Base-by-base conservation (phyloP, 30 jellyfish, hydroid and myxozoan genomes). In the Chrysaora quinquecirrha region DNA sequence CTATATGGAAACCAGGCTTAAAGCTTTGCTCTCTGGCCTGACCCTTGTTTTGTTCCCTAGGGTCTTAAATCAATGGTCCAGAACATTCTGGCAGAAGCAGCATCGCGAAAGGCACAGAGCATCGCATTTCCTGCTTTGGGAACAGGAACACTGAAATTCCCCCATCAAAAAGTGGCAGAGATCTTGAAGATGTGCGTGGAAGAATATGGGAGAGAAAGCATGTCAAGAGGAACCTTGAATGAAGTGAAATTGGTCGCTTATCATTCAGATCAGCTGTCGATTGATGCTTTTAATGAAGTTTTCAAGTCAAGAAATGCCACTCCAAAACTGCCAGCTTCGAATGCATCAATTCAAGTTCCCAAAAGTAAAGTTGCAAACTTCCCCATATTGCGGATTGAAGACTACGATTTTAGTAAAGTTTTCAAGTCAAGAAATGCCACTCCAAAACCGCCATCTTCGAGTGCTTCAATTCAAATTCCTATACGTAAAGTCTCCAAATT, bases 121-220 rank as follows among this genome's bases (percentile, higher is more conserved):
- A 61, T 78, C 10, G 89, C 89, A 1, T 61, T 78, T 0, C 89
- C 89, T n/a, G 89, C 81, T 22, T 81, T 78, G 14, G 89, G 89
- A 43, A 78, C 89, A 2, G 89, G 89, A n/a, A 63, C 23, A 7
- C 31, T 78, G 62, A 19, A 28, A 30, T 78, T 78, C 34, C 89
- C 89, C 10, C 35, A 73, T 28, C 73, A 78, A 80, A 78, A 19
- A 22, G 89, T 78, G 21, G 89, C 89, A n/a, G 27, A 28, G 43
- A 78, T 62, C 16, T 27, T 78, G 81, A 54, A 61, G 21, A 30
- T 35, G 9, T 64, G 81, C 48, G 81, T 48, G n/a, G 32, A 30
- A 16, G 48, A 21, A 34, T 63, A 61, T 48, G 20, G 73, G 29
- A 12, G 46, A 14, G 24, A 27, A 19, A 4, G 14, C 14, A 38